Percentiles rank a stretch among this genome's conserved stretches.
Conservation (phyloP, 2,113 vertebrate genomes). For the Paradoxurus hermaphroditus region DNA sequence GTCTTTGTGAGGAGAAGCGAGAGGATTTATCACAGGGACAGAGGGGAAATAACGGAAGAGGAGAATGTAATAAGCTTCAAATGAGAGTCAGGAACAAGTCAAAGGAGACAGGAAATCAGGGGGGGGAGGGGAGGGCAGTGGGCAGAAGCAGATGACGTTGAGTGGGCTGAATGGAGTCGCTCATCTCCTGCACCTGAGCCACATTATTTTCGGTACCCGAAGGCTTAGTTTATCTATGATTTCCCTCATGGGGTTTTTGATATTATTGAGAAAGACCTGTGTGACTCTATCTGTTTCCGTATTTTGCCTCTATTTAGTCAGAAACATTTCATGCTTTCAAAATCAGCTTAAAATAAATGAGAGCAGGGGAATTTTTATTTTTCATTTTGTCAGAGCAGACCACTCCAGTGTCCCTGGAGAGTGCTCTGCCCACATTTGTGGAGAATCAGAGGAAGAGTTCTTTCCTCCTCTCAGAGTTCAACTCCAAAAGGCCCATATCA, state of each 20-base stretch:
- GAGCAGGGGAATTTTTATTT: slow-evolving; percentile 24
- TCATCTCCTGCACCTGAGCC: slow-evolving; percentile 20
- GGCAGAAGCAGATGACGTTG: not conserved
- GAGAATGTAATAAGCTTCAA: not conserved
- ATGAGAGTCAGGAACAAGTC: not conserved
- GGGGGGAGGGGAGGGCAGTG: not conserved
- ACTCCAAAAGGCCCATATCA: not conserved
- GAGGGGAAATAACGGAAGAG: not conserved
- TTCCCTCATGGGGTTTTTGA: slow-evolving; percentile 25
- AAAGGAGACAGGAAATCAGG: not conserved
- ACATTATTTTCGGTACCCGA: slow-evolving; percentile 26
- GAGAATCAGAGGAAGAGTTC: not conserved
- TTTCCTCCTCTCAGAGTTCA: not conserved
- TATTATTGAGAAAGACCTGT: slow-evolving; percentile 37
- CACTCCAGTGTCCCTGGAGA: not conserved
- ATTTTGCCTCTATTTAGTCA: slow-evolving; percentile 54
- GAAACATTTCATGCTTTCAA: slow-evolving; percentile 62
- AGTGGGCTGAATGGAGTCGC: not conserved
- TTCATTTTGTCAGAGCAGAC: slow-evolving; percentile 30
- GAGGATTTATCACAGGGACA: not conserved
- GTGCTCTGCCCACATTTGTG: not conserved
- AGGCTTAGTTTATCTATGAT: not conserved
- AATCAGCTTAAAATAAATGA: slow-evolving; percentile 47
- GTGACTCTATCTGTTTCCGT: not conserved
- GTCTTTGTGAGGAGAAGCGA: not conserved